Base-by-base conservation (phyloP, 2,888 invertebrate species). In the Zonitis immaculata region DNA sequence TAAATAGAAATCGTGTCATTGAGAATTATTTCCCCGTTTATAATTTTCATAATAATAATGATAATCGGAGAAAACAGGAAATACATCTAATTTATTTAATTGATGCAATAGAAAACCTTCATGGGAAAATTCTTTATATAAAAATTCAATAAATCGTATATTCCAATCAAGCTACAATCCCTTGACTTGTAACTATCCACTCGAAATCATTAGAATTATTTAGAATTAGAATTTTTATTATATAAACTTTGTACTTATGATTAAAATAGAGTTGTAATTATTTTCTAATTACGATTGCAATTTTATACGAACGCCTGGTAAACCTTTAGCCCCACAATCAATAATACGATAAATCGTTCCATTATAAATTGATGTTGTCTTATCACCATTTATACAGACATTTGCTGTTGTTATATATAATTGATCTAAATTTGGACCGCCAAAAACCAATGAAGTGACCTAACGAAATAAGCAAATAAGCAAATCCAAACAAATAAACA, bases 391-490 rank as follows among this genome's bases (percentile, higher is more conserved):
- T 3, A 79, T 70, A 64, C 77, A 66, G 73, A 79, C 76, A 42
- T 51, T 42, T 0, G 84, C 85, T 0, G 82, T 79, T 4, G 88
- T 89, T 42, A 87, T 86, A 72, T 78, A 89, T 47, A 89, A 74
- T 55, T 80, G 79, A 62, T 85, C 85, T 45, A 84, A 73, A 59
- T 78, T 74, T 3, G 79, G 74, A 0, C 88, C 89, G 2, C 89
- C 89, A 73, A 85, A 89, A 16, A 86, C 84, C 18, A 79, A 81
- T 0, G 88, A 88, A 1, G 89, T 88, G 43, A 62, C 54, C 65
- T 66, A 54, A 20, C 52, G 6, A 20, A 20, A 30, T 30, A 3
- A 30, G 9, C 12, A 11, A 18, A 5, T 14, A 3, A 46, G 1
- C 16, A 9, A 6, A 9, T 42, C 42, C n/a, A n/a, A n/a, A n/a